Evolutionary conservation across 2,113 vertebrate genomes (phyloP).

Genomic region (Meriones unguiculatus): DNA sequence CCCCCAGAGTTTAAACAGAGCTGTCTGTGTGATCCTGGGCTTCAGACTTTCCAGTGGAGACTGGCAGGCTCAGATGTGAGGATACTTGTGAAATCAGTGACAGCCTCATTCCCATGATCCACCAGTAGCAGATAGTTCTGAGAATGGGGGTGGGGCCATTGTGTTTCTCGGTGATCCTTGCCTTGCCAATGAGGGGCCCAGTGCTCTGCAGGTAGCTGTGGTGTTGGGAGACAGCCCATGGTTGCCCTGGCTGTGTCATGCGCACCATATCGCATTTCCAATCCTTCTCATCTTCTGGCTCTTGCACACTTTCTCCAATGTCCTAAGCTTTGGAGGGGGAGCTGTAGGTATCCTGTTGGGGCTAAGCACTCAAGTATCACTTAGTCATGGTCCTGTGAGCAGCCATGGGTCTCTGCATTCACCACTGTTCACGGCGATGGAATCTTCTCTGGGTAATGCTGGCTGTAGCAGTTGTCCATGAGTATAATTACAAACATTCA

Average conservation of each 20-base stretch:
- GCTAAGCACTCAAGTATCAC: too few species aligned
- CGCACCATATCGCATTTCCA: too few species aligned
- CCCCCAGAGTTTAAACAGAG: too few species aligned
- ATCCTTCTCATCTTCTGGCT: too few species aligned
- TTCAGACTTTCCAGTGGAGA: too few species aligned
- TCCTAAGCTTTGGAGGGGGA: too few species aligned
- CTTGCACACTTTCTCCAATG: too few species aligned
- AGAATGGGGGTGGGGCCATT: background rate
- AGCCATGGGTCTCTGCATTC: background rate
- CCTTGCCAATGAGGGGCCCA: background rate
- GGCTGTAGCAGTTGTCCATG: background rate
- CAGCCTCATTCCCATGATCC: background rate
- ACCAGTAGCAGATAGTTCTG: background rate
- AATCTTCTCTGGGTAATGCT: background rate
- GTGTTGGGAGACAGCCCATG: background rate
- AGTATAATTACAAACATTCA: background rate
- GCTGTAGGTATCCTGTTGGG: background rate
- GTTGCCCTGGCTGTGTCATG: background rate
- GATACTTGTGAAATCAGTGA: too few species aligned
- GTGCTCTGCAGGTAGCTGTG: too few species aligned
- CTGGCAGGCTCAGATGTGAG: too few species aligned
- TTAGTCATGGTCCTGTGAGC: background rate
- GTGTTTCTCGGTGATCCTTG: too few species aligned
- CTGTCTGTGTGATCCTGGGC: too few species aligned
- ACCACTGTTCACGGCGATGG: background rate